Evolutionary conservation across 1,140 invertebrate genomes (phyloP).

Genomic region (Ectropis grisescens): DNA sequence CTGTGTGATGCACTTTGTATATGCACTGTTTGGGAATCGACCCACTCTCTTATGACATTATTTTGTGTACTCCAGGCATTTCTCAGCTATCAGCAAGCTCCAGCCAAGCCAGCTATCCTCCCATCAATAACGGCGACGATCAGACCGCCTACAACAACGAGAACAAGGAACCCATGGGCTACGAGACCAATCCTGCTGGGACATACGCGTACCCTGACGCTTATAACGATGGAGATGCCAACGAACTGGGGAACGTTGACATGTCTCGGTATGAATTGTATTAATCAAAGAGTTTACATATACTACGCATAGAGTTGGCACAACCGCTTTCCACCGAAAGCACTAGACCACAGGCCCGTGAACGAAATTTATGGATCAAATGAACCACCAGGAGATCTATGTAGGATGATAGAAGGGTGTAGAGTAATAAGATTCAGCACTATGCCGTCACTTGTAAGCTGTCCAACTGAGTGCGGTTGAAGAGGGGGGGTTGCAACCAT

Average conservation of each 20-base stretch:
- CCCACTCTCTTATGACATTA: too few relatives aligned
- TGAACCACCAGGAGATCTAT: too few relatives aligned
- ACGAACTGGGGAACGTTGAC: constrained; percentile 39
- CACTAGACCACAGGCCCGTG: too few relatives aligned
- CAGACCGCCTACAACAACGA: constrained; percentile 42
- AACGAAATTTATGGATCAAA: too few relatives aligned
- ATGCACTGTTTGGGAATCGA: too few relatives aligned
- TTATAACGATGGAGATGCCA: constrained; percentile 30
- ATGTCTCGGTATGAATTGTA: constrained; percentile 39
- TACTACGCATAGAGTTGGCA: not conserved
- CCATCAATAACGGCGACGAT: constrained; percentile 45
- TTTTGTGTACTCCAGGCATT: constrained; percentile 60
- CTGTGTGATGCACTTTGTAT: too few relatives aligned
- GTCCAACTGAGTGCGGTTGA: too few relatives aligned
- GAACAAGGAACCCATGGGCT: constrained; percentile 53
- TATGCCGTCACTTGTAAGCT: too few relatives aligned
- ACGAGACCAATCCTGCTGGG: constrained; percentile 61
- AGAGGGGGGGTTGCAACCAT: too few relatives aligned
- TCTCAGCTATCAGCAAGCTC: constrained; percentile 60
- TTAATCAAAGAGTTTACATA: constrained; percentile 1
- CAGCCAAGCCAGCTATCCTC: constrained; percentile 57
- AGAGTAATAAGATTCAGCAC: too few relatives aligned
- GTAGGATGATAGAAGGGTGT: too few relatives aligned
- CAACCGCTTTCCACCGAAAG: too few relatives aligned
- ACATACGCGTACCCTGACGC: constrained; percentile 48